A percentile compares a stretch with the other conserved stretches of the same genome.
Conservation (phyloP, 2,113 vertebrate species). For the Zosterops hypoxanthus region DNA sequence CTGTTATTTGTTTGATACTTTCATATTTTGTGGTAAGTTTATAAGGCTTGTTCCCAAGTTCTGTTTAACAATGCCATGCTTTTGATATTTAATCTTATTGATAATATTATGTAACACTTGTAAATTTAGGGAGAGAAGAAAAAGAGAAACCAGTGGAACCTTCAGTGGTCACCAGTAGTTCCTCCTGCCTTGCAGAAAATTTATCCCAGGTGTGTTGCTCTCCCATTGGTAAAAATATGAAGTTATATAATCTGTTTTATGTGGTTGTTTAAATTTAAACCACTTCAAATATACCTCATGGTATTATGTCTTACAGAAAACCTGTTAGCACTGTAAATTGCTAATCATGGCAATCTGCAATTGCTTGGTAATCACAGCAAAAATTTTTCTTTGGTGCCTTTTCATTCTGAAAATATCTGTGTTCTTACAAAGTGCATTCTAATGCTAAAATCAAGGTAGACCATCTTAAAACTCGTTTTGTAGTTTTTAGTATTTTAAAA, state of each 20-base stretch:
- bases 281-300: not conserved
- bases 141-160: constrained; percentile 25
- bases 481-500: not conserved
- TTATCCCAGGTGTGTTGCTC: constrained; percentile 56
- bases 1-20: not conserved
- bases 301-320: not conserved
- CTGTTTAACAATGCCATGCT: not conserved
- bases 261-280: not conserved
- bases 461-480: not conserved
- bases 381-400: not conserved
- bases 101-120: not conserved
- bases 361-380: not conserved
- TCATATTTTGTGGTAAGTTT: not conserved
- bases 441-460: not conserved
- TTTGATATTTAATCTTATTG: not conserved
- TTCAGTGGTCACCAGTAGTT: constrained; percentile 27
- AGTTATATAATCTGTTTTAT: not conserved
- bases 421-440: not conserved
- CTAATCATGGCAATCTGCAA: not conserved
- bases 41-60: not conserved
- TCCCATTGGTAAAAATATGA: not conserved
- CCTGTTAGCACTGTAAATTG: not conserved
- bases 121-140: constrained; percentile 68
- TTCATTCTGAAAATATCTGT: not conserved
- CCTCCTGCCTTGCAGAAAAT: constrained; percentile 59